A percentile compares a stretch with the other conserved stretches of the same genome.
phyloP scores from a whole-genome alignment of 2,888 invertebrate species.

The Meandrusa payeni region DNA sequence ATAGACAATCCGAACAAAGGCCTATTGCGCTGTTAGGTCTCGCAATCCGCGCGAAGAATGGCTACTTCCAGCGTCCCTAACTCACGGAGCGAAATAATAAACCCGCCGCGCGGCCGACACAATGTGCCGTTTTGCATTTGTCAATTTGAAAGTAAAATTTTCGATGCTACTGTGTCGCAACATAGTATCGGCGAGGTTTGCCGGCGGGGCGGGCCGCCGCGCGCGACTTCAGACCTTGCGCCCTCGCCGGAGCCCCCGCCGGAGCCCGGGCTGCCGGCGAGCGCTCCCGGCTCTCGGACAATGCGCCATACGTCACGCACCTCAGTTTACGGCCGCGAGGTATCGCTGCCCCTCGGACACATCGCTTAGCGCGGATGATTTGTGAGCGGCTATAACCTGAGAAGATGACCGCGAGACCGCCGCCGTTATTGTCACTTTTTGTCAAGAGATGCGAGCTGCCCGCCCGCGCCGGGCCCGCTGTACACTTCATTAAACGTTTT shows the following conservation, averaged over 20 bases:
- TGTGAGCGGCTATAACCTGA: conserved; percentile 42
- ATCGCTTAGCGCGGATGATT: conserved; percentile 69
- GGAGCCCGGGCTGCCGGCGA: conserved; percentile 27
- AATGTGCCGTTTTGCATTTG: conserved; percentile 73
- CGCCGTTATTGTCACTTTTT: conserved; percentile 6
- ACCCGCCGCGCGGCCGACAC: conserved; percentile 49
- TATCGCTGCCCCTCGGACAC: conserved; percentile 69
- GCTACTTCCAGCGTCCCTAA: conserved; percentile 43
- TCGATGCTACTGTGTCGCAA: conserved; percentile 70
- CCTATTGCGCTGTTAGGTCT: conserved; percentile 15
- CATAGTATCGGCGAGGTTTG: conserved; percentile 47
- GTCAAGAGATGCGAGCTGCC: not conserved
- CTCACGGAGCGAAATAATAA: conserved; percentile 50
- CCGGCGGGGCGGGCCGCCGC: conserved; percentile 9
- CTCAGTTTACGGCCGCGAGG: conserved; percentile 64
- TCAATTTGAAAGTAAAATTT: conserved; percentile 70
- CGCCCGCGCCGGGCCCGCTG: too few species aligned
- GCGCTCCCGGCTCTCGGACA: conserved; percentile 45
- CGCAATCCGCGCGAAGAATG: conserved; percentile 35
- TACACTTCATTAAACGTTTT: too few species aligned
- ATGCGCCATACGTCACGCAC: conserved; percentile 69
- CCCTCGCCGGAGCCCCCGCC: conserved; percentile 31
- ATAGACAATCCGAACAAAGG: conserved; percentile 21
- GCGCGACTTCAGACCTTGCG: conserved; percentile 34
- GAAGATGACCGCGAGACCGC: conserved; percentile 5